Conservation (phyloP, 2,797 vertebrate genomes). For the Amniataba percoides region DNA sequence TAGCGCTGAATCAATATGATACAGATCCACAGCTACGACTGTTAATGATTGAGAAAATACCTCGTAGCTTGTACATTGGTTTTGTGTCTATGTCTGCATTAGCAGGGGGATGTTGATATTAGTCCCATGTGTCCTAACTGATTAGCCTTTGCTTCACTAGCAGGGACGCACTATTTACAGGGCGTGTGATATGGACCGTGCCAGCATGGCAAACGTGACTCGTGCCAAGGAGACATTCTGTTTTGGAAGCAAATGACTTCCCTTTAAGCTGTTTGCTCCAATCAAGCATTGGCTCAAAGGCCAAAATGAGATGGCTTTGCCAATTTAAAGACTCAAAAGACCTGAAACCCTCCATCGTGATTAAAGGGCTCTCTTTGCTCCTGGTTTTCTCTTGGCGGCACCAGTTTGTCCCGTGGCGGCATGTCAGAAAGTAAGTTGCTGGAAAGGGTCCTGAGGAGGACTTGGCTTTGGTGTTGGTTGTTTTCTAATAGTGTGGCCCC, state of each 20-base stretch:
- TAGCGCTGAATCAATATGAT: slow-evolving; percentile 24
- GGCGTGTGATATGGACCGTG: slow-evolving; percentile 46
- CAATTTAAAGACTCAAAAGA: slow-evolving; percentile 51
- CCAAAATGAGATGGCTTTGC: slow-evolving; percentile 57
- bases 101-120: slow-evolving; percentile 42
- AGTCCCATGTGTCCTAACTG: slow-evolving; percentile 37
- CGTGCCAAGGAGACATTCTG: slow-evolving; percentile 58
- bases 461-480: slow-evolving; percentile 51
- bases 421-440: slow-evolving; percentile 60
- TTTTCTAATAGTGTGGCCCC: slow-evolving; percentile 59
- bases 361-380: slow-evolving; percentile 65
- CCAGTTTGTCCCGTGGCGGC: slow-evolving; percentile 60
- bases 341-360: slow-evolving; percentile 61
- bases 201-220: slow-evolving; percentile 52
- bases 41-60: slow-evolving; percentile 39
- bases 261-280: slow-evolving; percentile 62
- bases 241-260: slow-evolving; percentile 61
- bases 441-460: slow-evolving; percentile 55
- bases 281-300: slow-evolving; percentile 63
- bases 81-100: slow-evolving; percentile 32
- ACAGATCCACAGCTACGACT: slow-evolving; percentile 29
- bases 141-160: slow-evolving; percentile 50
- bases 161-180: slow-evolving; percentile 49
- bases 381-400: slow-evolving; percentile 54
- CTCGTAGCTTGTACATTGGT: slow-evolving; percentile 19